Base-by-base conservation (phyloP, 2,113 vertebrate species). In the Sander vitreus region DNA sequence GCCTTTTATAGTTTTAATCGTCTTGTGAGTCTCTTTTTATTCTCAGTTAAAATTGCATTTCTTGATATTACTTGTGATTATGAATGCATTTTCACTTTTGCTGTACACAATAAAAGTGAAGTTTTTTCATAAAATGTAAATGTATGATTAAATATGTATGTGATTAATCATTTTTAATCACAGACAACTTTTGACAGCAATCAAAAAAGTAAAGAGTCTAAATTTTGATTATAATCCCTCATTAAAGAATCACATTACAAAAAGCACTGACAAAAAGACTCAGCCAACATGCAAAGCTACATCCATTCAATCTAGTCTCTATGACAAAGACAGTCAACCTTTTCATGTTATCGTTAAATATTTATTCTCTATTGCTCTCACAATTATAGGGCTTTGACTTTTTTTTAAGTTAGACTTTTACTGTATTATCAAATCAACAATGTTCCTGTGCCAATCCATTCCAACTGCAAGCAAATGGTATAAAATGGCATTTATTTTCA, bases 341-440 rank as follows among this genome's bases (percentile, higher is more conserved):
- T 64, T 81, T 53, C 45, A 33, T 86, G 64, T 59, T 59, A 78
- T 43, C 0, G 6, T 69, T 69, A 36, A 81, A 76, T 81, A 81
- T 85, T 78, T 64, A 66, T 66, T 33, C 36, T 36, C 5, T 45
- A 11, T 53, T 11, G 8, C 11, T 33, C 50, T 43, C n/a, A n/a
- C 53, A 3, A 54, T 50, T 39, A 23, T 48, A 30, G 12, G 15
- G 27, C 18, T 13, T 13, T 19, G 27, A 23, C 18, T 33, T 51
- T 19, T 19, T 51, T 14, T 51, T 51, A 39, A 33, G 27, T 59
- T 30, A 25, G 18, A 13, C 30, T 33, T 63, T 43, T 43, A 11
- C 39, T 43, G 39, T n/a, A 12, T 13, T 16, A 45, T 23, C 30
- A 65, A 51, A 27, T 11, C 15, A 55, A 7, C 16, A 54, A 25